Evolutionary conservation across 2,888 invertebrate species (phyloP), one percentile per base, ranked within the genome.

Genomic region (Drosophila paranaensis): DNA sequence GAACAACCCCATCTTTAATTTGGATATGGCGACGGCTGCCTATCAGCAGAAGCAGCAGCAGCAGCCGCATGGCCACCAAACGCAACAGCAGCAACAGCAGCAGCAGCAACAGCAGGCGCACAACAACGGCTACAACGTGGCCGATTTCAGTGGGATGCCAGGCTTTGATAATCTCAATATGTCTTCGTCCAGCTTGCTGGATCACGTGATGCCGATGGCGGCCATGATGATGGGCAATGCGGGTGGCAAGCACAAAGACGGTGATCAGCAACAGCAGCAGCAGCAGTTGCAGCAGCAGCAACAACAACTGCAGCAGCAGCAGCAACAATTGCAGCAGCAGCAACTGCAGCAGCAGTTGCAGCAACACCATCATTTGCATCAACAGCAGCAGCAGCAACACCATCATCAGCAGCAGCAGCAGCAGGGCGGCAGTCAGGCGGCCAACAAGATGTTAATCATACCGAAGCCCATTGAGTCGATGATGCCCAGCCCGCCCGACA

Each of bases 391-490:
- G 9, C 48, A 50, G 0, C 71, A 75, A 0, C 77, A 73, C 0
- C 72, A 76, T 3, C 63, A 64, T 1, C 79, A 79, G 1, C 78
- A 70, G 6, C 80, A 70, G 6, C 80, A 81, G 2, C 86, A 90
- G 89, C 79, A 92, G 84, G 78, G 82, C 82, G 25, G 53, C n/a
- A 53, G 25, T n/a, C 53, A 91, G 20, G 94, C 94, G 75, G 95
- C 74, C 57, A 91, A 90, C 48, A 91, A 91, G 71, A 94, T 96
- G 55, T 93, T 95, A 58, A 93, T 95, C 10, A 95, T 95, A 74
- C 95, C 95, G 37, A 96, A 96, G 91, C 95, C 95, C 60, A 95
- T 95, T 77, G 95, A 95, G 89, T 92, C 95, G 60, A 95, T 94
- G 82, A 94, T 94, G 82, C 94, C 94, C 30, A 92, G 92, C 88